phyloP scores from a whole-genome alignment of 2,888 invertebrate genomes.

The Cylindroiulus punctatus region DNA sequence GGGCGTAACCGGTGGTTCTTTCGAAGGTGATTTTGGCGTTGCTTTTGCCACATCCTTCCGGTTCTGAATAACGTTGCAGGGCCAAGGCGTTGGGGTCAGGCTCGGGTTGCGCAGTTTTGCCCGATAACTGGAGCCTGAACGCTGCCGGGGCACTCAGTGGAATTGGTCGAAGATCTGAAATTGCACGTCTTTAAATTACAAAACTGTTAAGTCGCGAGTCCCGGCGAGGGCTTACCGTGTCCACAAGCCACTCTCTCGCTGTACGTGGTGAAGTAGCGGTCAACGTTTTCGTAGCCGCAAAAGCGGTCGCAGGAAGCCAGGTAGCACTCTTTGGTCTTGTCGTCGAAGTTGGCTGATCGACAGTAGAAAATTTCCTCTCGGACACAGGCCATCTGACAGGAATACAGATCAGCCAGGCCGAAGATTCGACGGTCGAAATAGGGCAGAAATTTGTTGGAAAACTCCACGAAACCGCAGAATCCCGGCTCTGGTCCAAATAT shows the following conservation, averaged over 20 bases:
- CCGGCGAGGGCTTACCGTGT: constrained; percentile 37
- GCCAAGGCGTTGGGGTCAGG: background rate
- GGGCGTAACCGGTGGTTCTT: constrained; percentile 54
- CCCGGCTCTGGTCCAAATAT: constrained; percentile 52
- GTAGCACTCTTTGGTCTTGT: constrained; percentile 56
- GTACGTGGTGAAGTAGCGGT: constrained; percentile 48
- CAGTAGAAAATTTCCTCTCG: constrained; percentile 54
- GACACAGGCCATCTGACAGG: constrained; percentile 54
- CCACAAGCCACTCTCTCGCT: constrained; percentile 52
- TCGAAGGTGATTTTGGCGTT: constrained; percentile 48
- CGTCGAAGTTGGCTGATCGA: constrained; percentile 54
- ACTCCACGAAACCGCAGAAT: constrained; percentile 56
- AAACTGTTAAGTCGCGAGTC: background rate
- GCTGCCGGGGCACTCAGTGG: constrained; percentile 3
- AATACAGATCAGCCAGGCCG: constrained; percentile 49
- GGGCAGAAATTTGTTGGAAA: constrained; percentile 55
- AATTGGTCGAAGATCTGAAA: constrained; percentile 42
- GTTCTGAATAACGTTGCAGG: background rate
- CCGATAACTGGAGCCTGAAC: background rate
- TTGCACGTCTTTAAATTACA: background rate
- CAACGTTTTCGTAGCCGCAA: constrained; percentile 53
- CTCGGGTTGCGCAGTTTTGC: background rate
- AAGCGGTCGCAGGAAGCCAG: constrained; percentile 57
- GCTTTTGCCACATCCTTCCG: background rate
- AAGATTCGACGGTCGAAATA: constrained; percentile 53